Evolutionary conservation across 2,888 invertebrate species (phyloP).

Genomic region (Miltochrista miniata): DNA sequence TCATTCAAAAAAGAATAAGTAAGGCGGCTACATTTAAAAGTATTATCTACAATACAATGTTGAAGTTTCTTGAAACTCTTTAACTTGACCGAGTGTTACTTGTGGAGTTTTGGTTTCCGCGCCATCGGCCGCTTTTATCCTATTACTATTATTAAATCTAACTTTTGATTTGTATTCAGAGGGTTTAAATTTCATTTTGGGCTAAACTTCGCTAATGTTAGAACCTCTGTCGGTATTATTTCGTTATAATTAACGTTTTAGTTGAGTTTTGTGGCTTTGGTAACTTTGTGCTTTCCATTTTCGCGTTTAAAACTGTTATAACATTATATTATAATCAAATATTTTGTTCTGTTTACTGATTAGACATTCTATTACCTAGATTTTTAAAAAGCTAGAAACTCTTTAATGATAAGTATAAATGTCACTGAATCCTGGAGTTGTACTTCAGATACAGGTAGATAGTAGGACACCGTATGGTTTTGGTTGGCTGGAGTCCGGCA

Average conservation of each 20-base stretch:
- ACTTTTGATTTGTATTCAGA: slow-evolving; percentile 54
- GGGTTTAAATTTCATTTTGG: slow-evolving; percentile 62
- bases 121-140: slow-evolving; percentile 59
- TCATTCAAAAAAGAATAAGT: slow-evolving; percentile 13
- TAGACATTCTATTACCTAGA: too few species aligned
- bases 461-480: too few species aligned
- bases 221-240: slow-evolving; percentile 38
- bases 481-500: too few species aligned
- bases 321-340: too few species aligned
- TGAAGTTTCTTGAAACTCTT: slow-evolving; percentile 43
- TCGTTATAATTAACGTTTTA: slow-evolving; percentile 37
- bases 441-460: too few species aligned
- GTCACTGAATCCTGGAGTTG: too few species aligned
- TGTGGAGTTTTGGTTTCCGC: slow-evolving; percentile 46
- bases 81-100: slow-evolving; percentile 43
- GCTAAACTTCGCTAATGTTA: slow-evolving; percentile 47
- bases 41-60: slow-evolving; percentile 33
- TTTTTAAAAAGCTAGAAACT: too few species aligned
- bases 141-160: slow-evolving; percentile 71
- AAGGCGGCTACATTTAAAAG: slow-evolving; percentile 22
- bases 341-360: too few species aligned
- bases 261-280: slow-evolving; percentile 23
- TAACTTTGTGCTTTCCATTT: slow-evolving; percentile 14
- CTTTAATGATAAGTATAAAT: too few species aligned
- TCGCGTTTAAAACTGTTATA: neutral